phyloP scores from a whole-genome alignment of 2,797 vertebrate genomes.

The Ciconia nigra region DNA sequence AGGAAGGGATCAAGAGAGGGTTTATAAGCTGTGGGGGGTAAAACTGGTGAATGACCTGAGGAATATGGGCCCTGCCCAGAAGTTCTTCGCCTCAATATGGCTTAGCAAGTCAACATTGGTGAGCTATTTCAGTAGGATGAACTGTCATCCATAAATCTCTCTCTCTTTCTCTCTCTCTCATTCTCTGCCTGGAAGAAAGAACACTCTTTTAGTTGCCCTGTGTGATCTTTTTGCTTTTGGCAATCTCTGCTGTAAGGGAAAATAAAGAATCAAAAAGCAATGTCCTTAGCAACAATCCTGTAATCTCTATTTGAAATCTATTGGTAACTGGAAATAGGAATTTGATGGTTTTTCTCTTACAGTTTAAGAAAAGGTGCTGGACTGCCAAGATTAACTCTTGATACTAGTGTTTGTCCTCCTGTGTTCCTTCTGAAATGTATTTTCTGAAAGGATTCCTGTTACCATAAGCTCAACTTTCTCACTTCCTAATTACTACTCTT shows the following conservation, averaged over 20 bases:
- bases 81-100: neutral
- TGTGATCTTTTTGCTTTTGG: neutral
- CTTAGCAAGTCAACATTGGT: neutral
- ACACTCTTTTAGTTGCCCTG: neutral
- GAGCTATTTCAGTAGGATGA: neutral
- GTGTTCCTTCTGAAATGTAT: neutral
- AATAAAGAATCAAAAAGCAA: neutral
- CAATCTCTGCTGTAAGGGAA: neutral
- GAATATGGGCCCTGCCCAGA: neutral
- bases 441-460: neutral
- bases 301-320: neutral
- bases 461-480: neutral
- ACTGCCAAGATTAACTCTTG: neutral
- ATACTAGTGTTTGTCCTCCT: neutral
- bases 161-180: neutral
- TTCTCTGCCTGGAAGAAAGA: neutral
- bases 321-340: neutral
- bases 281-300: neutral
- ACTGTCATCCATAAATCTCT: neutral
- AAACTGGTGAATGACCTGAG: neutral
- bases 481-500: neutral
- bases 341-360: neutral
- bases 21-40: neutral
- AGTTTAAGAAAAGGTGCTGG: neutral
- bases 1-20: neutral